phyloP scores from a whole-genome alignment of 2,888 invertebrate species.

The Hyles lineata region DNA sequence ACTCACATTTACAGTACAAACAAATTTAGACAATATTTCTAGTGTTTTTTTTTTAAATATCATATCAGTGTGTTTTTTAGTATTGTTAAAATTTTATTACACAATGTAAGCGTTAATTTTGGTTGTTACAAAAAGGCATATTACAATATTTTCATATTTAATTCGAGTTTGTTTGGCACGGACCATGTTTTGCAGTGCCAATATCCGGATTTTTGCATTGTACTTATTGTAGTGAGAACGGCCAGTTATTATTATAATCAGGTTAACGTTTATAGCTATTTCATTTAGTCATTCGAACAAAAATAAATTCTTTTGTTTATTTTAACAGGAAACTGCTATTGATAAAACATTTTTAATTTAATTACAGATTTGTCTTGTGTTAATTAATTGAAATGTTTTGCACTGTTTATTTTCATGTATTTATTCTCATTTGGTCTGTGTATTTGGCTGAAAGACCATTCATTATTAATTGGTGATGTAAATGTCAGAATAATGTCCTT shows the following conservation, averaged over 20 bases:
- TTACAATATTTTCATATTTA: background rate
- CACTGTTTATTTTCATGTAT: background rate
- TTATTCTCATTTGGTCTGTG: background rate
- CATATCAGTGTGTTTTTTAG: too few species aligned
- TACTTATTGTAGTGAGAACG: background rate
- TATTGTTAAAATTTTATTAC: too few species aligned
- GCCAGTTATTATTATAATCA: background rate
- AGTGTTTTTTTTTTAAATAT: too few species aligned
- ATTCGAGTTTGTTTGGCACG: background rate
- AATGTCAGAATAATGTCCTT: conserved; percentile 11
- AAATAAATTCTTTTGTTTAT: background rate
- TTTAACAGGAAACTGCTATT: conserved; percentile 6
- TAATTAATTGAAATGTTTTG: background rate
- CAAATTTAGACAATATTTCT: background rate
- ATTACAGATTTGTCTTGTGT: background rate
- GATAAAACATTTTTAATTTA: background rate
- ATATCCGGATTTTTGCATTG: conserved; percentile 3
- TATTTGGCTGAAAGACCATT: conserved; percentile 2
- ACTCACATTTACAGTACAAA: background rate
- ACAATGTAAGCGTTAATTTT: too few species aligned
- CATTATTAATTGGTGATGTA: conserved; percentile 1
- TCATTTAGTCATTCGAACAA: background rate
- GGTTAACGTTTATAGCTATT: background rate
- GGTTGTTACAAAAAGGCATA: background rate
- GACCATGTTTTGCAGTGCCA: background rate